phyloP scores from a whole-genome alignment of 2,888 invertebrate genomes.

The Protodeltote pygarga region DNA sequence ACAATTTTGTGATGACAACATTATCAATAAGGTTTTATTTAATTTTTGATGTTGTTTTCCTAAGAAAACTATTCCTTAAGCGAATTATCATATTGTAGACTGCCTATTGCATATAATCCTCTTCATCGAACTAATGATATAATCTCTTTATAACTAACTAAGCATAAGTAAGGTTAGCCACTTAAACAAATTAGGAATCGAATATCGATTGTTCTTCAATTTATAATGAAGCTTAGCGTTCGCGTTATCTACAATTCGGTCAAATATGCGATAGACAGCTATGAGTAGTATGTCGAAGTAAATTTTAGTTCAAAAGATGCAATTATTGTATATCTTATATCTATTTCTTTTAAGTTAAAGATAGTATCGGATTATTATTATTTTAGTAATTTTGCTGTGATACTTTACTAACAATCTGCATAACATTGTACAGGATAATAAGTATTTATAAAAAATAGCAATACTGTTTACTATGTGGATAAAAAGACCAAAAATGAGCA shows the following conservation, averaged over 20 bases:
- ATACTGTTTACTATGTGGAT: neutral
- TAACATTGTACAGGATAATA: neutral
- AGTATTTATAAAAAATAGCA: neutral
- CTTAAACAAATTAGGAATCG: conserved; percentile 38
- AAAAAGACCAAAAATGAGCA: conserved; percentile 10
- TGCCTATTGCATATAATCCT: neutral
- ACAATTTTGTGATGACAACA: too few relatives aligned
- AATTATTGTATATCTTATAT: neutral
- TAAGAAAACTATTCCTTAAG: too few relatives aligned
- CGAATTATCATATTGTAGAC: too few relatives aligned
- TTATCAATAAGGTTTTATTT: too few relatives aligned
- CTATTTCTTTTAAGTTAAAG: neutral
- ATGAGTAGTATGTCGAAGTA: neutral
- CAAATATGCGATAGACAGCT: conserved; percentile 15
- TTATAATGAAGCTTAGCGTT: conserved; percentile 33
- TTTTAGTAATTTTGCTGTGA: neutral
- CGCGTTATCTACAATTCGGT: conserved; percentile 18
- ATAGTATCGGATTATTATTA: neutral
- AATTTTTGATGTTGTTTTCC: too few relatives aligned
- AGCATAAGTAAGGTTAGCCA: conserved; percentile 6
- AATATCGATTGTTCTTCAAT: conserved; percentile 46
- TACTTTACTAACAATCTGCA: neutral
- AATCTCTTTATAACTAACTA: conserved; percentile 1
- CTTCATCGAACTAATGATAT: neutral
- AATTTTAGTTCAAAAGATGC: neutral